phyloP scores from a whole-genome alignment of 2,888 invertebrate species.

The Salpingus planirostris region DNA sequence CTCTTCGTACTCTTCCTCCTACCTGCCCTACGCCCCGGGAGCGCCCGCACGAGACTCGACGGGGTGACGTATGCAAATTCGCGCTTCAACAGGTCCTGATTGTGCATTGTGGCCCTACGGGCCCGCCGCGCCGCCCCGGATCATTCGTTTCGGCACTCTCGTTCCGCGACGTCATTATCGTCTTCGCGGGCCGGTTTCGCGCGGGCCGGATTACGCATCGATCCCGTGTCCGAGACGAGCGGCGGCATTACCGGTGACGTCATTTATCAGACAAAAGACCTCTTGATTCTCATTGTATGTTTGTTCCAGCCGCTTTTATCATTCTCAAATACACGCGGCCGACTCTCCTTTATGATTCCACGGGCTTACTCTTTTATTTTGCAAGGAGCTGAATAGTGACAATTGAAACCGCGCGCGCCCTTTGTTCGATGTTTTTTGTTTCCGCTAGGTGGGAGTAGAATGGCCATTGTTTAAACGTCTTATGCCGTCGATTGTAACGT shows the following conservation, averaged over 20 bases:
- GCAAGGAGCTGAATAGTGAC: constrained; percentile 38
- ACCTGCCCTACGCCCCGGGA: constrained; percentile 6
- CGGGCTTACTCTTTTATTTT: constrained; percentile 35
- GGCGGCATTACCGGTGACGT: constrained; percentile 26
- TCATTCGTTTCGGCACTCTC: too few species aligned
- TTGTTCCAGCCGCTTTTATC: constrained; percentile 38
- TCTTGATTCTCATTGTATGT: constrained; percentile 38
- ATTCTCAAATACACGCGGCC: constrained; percentile 33
- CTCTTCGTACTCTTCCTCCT: not conserved
- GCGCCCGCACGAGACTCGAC: constrained; percentile 3
- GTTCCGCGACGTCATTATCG: too few species aligned
- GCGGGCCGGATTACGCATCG: constrained; percentile 29
- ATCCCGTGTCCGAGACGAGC: constrained; percentile 28
- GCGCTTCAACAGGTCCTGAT: constrained; percentile 36
- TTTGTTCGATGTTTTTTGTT: constrained; percentile 37
- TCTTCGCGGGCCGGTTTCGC: too few species aligned
- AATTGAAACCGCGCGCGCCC: constrained; percentile 34
- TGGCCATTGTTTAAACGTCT: constrained; percentile 38
- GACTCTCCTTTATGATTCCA: constrained; percentile 33
- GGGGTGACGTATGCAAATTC: constrained; percentile 34
- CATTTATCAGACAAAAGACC: constrained; percentile 36
- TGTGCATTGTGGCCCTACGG: constrained; percentile 29
- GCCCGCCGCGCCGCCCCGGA: too few species aligned
- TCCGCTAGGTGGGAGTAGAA: constrained; percentile 36
- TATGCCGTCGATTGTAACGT: constrained; percentile 36